Percentiles rank a stretch among this genome's conserved stretches.
Conservation (phyloP, 2,113 vertebrate species). For the Tragelaphus imberbis region DNA sequence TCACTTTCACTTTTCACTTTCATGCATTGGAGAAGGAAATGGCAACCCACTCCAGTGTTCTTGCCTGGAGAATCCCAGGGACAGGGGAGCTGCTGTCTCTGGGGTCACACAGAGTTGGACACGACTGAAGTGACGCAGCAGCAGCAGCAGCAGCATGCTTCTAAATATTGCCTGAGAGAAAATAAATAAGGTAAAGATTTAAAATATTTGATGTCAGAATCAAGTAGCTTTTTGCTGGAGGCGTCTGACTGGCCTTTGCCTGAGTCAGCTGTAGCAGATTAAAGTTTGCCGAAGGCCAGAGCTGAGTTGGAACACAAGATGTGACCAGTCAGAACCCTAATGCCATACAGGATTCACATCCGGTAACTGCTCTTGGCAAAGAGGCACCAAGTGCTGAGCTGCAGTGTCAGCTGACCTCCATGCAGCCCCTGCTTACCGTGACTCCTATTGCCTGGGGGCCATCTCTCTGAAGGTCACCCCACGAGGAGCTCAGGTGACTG, state of each 20-base stretch:
- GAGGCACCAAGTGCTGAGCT: not conserved
- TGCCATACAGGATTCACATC: not conserved
- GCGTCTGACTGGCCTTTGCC: not conserved
- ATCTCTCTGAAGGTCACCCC: not conserved
- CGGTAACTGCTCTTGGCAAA: not conserved
- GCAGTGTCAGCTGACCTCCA: fast-evolving
- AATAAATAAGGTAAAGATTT: not conserved
- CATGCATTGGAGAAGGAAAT: no score
- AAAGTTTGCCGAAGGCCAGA: not conserved
- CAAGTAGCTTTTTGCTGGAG: not conserved
- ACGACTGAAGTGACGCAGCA: no score
- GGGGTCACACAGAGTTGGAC: no score
- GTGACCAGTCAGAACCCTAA: not conserved
- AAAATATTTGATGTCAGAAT: not conserved
- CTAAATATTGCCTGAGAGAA: not conserved
- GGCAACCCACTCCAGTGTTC: no score
- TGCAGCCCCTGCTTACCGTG: not conserved
- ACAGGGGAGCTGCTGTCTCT: no score
- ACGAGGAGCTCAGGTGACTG: fast-evolving
- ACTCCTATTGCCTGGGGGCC: not conserved
- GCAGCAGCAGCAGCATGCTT: not conserved
- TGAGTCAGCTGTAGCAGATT: not conserved
- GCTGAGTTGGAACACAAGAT: not conserved
- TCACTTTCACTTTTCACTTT: no score
- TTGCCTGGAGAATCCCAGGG: no score